A percentile compares a stretch with the other conserved stretches of the same genome.
phyloP scores from a whole-genome alignment of 2,888 invertebrate species.

The Torymus auratus region DNA sequence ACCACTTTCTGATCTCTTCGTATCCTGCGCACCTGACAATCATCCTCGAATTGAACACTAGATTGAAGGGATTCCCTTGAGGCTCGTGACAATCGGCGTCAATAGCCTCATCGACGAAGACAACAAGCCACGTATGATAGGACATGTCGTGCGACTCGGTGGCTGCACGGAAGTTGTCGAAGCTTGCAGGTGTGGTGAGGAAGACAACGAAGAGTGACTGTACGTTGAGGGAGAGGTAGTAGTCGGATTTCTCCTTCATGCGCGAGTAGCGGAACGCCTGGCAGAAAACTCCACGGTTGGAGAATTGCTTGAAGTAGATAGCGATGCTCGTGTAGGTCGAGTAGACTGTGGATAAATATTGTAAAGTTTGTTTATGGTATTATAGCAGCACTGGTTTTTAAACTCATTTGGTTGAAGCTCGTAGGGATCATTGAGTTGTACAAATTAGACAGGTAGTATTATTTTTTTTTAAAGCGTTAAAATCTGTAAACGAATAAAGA shows the following conservation, averaged over 20 bases:
- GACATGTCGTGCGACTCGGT: conserved; percentile 60
- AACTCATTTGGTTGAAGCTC: no score
- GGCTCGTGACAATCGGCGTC: conserved; percentile 59
- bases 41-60: conserved; percentile 66
- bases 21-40: conserved; percentile 64
- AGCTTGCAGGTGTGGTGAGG: conserved; percentile 18
- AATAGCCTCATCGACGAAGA: conserved; percentile 53
- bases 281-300: neutral
- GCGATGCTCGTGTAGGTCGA: neutral
- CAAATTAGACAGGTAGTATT: no score
- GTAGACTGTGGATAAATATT: neutral
- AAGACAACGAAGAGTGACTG: conserved; percentile 60
- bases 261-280: conserved; percentile 43
- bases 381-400: no score
- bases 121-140: conserved; percentile 62
- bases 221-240: conserved; percentile 18
- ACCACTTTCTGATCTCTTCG: conserved; percentile 66
- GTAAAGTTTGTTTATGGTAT: no score
- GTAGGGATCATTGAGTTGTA: no score
- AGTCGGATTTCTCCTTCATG: conserved; percentile 10
- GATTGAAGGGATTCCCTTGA: conserved; percentile 61
- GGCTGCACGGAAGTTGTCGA: conserved; percentile 49
- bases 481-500: no score
- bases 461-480: no score
- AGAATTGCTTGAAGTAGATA: conserved; percentile 11